These are phyloP conservation scores for Lysandra coridon DNA, from an alignment of 2,888 invertebrate species.

Conservation along the genomic window DNA sequence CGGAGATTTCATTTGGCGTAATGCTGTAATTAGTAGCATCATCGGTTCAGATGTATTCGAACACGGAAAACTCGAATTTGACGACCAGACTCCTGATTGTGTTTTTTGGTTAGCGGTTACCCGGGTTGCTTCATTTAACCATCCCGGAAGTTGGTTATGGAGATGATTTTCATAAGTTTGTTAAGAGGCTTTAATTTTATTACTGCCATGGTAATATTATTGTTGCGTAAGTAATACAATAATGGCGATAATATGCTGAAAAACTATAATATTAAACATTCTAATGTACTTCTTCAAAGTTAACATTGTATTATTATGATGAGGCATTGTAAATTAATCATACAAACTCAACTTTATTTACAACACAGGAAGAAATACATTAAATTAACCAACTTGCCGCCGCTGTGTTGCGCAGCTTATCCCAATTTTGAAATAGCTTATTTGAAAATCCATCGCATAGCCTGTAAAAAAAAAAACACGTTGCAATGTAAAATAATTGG, in stretches of 20 bases:
- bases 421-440: too few relatives aligned
- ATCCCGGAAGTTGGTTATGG: background rate
- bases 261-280: too few relatives aligned
- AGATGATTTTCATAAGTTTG: background rate
- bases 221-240: background rate
- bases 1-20: constrained; percentile 51
- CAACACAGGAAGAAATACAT: too few relatives aligned
- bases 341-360: too few relatives aligned
- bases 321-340: too few relatives aligned
- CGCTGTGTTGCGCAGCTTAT: too few relatives aligned
- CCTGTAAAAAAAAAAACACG: too few relatives aligned
- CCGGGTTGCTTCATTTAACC: background rate
- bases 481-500: too few relatives aligned
- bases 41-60: constrained; percentile 46
- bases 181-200: background rate
- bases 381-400: too few relatives aligned
- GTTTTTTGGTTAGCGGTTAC: constrained; percentile 2
- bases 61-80: constrained; percentile 40
- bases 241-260: background rate
- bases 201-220: background rate
- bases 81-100: constrained; percentile 6
- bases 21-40: constrained; percentile 57
- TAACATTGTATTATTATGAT: too few relatives aligned
- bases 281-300: too few relatives aligned
- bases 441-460: too few relatives aligned